Percentiles rank a stretch among this genome's conserved stretches.
These are phyloP conservation scores for Trichonephila inaurata DNA, from an alignment of 1,140 invertebrate genomes.

Conservation along the genomic window DNA sequence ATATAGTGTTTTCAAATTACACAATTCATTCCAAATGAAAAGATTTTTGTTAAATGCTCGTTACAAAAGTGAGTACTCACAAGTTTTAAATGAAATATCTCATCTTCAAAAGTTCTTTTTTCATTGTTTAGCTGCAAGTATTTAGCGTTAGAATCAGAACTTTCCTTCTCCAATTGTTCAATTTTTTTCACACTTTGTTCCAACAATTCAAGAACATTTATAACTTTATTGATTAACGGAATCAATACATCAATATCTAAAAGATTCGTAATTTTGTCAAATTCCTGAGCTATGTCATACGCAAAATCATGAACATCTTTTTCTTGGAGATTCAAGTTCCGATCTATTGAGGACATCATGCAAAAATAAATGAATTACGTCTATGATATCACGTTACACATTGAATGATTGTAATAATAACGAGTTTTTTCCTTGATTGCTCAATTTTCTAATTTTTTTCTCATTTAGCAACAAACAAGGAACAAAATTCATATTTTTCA, in stretches of 20 bases:
- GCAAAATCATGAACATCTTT: constrained; percentile 69
- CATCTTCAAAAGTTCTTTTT: background rate
- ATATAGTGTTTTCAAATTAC: too few relatives aligned
- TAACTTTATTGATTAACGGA: constrained; percentile 60
- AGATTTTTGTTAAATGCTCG: too few relatives aligned
- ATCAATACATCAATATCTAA: constrained; percentile 7
- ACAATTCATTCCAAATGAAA: too few relatives aligned
- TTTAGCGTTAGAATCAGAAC: constrained; percentile 51
- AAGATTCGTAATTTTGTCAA: constrained; percentile 58
- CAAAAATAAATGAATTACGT: background rate
- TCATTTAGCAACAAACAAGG: background rate
- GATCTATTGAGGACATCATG: background rate
- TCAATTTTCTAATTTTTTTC: background rate
- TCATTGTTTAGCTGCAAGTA: constrained; percentile 5
- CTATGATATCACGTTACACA: too few relatives aligned
- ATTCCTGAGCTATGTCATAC: constrained; percentile 54
- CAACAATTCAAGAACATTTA: constrained; percentile 59
- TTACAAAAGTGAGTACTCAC: constrained; percentile 5
- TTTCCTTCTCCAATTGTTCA: constrained; percentile 59
- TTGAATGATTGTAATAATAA: too few relatives aligned
- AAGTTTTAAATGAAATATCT: constrained; percentile 32
- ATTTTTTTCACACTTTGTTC: constrained; percentile 44
- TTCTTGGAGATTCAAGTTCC: background rate
- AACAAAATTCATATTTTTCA: background rate
- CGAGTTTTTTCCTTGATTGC: too few relatives aligned